phyloP scores from a whole-genome alignment of 2,888 invertebrate species.

The Latrodectus hesperus region DNA sequence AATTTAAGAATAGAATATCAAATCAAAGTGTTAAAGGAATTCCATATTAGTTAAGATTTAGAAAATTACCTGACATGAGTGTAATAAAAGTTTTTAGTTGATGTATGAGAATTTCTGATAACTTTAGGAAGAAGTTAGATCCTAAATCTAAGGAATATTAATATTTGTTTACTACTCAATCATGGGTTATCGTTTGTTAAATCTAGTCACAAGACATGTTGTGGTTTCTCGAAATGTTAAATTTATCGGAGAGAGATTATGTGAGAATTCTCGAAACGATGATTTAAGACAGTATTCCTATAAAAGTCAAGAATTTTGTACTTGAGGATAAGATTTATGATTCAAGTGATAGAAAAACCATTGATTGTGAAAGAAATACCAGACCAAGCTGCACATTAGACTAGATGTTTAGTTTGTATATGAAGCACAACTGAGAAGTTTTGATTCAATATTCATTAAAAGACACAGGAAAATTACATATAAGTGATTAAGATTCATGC shows the following conservation, averaged over 20 bases:
- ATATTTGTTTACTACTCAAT: conserved; percentile 67
- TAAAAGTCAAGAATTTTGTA: not conserved
- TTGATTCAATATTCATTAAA: conserved; percentile 23
- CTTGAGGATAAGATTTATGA: conserved; percentile 4
- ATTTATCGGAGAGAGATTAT: conserved; percentile 5
- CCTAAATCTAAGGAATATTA: conserved; percentile 37
- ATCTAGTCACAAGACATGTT: conserved; percentile 27
- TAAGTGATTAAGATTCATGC: conserved; percentile 22
- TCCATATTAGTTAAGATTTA: conserved; percentile 63
- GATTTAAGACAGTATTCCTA: not conserved
- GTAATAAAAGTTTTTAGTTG: conserved; percentile 67
- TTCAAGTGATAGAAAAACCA: not conserved
- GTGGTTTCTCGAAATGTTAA: conserved; percentile 5
- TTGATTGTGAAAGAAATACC: not conserved
- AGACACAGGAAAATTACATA: conserved; percentile 27
- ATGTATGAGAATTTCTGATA: conserved; percentile 47
- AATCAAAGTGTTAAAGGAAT: conserved; percentile 36
- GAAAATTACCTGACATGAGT: conserved; percentile 51
- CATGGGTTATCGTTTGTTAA: conserved; percentile 59
- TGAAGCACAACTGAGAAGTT: conserved; percentile 21
- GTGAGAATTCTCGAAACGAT: not conserved
- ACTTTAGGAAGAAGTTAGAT: conserved; percentile 62
- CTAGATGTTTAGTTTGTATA: conserved; percentile 32
- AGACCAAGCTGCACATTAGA: not conserved
- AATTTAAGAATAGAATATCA: conserved; percentile 70